phyloP scores from a whole-genome alignment of 2,888 invertebrate species.

The Pheosia gnoma region DNA sequence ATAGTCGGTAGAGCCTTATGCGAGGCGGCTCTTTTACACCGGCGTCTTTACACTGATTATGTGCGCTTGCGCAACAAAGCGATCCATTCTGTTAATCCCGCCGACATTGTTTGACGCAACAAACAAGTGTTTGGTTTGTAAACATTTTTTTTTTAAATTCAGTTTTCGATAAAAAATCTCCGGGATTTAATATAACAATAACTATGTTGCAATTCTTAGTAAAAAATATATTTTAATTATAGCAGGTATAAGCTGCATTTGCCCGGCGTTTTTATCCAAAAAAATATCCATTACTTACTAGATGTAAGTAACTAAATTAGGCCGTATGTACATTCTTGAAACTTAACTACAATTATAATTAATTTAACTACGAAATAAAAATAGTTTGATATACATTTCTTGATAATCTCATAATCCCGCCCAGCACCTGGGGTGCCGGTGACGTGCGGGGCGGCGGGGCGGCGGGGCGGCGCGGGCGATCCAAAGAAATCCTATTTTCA shows the following conservation, averaged over 20 bases:
- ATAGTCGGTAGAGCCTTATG: constrained; percentile 37
- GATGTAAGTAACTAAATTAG: too few species aligned
- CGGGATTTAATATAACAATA: not conserved
- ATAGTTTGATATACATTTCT: constrained; percentile 58
- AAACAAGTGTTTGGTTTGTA: constrained; percentile 61
- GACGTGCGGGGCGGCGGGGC: constrained; percentile 31
- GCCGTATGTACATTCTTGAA: too few species aligned
- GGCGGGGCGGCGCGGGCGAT: constrained; percentile 37
- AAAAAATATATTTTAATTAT: constrained; percentile 4
- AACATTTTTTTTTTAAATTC: constrained; percentile 42
- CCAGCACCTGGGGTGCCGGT: constrained; percentile 58
- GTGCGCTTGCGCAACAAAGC: constrained; percentile 60
- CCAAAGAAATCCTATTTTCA: constrained; percentile 83
- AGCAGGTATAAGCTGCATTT: not conserved
- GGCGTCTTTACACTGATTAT: constrained; percentile 49
- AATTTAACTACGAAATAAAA: constrained; percentile 18
- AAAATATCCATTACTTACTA: too few species aligned
- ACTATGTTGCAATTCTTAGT: not conserved
- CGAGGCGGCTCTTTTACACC: constrained; percentile 29
- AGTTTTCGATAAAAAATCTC: constrained; percentile 13
- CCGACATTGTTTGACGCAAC: constrained; percentile 49
- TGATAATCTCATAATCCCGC: constrained; percentile 76
- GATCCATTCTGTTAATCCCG: constrained; percentile 53
- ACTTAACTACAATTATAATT: constrained; percentile 9
- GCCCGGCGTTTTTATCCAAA: too few species aligned